These are phyloP conservation scores for Neolamprologus fasciatus DNA, from an alignment of 2,113 vertebrate species.

Conservation along the genomic window DNA sequence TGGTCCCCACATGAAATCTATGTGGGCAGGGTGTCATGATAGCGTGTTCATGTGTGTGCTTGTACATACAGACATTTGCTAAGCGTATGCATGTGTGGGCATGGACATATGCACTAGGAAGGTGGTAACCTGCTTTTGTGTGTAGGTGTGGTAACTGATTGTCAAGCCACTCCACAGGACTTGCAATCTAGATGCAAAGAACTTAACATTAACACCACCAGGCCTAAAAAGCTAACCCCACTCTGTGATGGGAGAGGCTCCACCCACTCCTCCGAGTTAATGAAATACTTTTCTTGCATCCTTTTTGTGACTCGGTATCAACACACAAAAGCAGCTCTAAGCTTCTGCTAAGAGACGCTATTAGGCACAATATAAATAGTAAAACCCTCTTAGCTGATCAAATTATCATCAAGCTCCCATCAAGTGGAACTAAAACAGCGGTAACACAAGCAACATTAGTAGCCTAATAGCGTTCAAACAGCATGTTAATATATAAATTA, in stretches of 20 bases:
- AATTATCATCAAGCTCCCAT: background rate
- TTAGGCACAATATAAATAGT: background rate
- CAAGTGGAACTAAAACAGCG: background rate
- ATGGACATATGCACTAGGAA: background rate
- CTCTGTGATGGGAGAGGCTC: constrained; percentile 9
- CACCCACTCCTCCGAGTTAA: constrained; percentile 3
- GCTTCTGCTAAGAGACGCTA: background rate
- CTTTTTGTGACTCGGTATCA: background rate
- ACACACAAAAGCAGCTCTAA: background rate
- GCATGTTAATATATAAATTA: background rate
- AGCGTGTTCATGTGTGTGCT: background rate
- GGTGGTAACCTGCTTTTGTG: background rate
- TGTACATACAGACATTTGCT: background rate
- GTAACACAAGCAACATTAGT: background rate
- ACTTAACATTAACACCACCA: background rate
- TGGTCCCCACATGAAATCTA: constrained; percentile 7
- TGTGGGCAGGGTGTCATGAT: constrained; percentile 24
- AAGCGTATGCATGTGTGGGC: background rate
- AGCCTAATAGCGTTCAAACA: background rate
- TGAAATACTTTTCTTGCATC: background rate
- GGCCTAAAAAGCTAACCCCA: background rate
- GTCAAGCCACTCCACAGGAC: background rate
- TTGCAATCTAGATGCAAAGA: constrained; percentile 25
- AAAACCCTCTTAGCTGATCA: background rate
- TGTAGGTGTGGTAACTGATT: constrained; percentile 21